These are phyloP conservation scores for Seriola rivoliana DNA, from an alignment of 2,113 vertebrate species.

Conservation along the genomic window DNA sequence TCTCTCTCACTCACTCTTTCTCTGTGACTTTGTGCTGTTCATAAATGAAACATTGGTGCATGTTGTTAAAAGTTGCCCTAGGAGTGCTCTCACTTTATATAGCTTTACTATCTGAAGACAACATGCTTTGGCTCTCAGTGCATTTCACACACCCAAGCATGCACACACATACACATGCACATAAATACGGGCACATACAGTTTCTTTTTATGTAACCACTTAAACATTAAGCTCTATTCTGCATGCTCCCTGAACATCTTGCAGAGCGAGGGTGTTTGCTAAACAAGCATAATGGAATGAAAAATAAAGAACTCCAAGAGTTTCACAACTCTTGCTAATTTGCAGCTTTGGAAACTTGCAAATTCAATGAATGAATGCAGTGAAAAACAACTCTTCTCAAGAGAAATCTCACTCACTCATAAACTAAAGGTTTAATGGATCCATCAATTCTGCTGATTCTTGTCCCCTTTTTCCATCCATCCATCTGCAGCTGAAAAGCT, in stretches of 20 bases:
- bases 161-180: not conserved
- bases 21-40: slow-evolving; percentile 9
- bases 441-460: not conserved
- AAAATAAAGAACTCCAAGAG: not conserved
- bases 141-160: not conserved
- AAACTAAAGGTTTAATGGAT: not conserved
- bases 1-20: not conserved
- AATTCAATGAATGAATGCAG: not conserved
- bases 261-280: slow-evolving; percentile 32
- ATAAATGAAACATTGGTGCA: slow-evolving; percentile 70
- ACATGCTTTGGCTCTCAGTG: slow-evolving; percentile 63
- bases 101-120: slow-evolving; percentile 31
- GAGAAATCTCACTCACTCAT: not conserved
- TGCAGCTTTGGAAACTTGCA: slow-evolving; percentile 1
- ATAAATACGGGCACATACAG: not conserved
- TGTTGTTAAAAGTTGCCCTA: slow-evolving; percentile 49
- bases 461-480: not conserved
- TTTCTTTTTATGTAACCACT: slow-evolving; percentile 32
- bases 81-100: slow-evolving; percentile 56
- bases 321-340: slow-evolving; percentile 19
- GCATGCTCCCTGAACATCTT: slow-evolving; percentile 35
- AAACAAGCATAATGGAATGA: slow-evolving; percentile 21
- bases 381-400: not conserved
- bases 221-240: slow-evolving; percentile 33
- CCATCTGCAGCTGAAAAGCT: not conserved